These are phyloP conservation scores for Ladona fulva DNA, from an alignment of 1,140 invertebrate genomes.

Conservation along the genomic window DNA sequence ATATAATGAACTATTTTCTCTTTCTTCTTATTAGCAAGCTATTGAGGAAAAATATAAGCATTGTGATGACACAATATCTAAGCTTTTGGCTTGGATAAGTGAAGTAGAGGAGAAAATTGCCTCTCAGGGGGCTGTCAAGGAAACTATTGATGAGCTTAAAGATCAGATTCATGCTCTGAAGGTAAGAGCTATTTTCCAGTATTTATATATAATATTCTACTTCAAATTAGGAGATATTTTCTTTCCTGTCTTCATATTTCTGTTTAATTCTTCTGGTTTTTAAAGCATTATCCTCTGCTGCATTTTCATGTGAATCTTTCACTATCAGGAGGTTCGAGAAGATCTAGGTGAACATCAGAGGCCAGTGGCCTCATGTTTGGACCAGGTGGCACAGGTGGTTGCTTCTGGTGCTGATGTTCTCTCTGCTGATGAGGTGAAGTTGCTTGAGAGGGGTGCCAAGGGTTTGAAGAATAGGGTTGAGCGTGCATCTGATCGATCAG, in stretches of 20 bases:
- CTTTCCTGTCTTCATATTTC: constrained; percentile 11
- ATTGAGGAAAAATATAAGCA: constrained; percentile 88
- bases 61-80: constrained; percentile 73
- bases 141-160: constrained; percentile 76
- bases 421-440: constrained; percentile 74
- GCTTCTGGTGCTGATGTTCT: constrained; percentile 82
- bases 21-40: constrained; percentile 59
- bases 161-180: constrained; percentile 85
- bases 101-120: constrained; percentile 80
- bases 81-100: constrained; percentile 78
- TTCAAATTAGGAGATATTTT: constrained; percentile 10
- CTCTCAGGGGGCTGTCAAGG: constrained; percentile 76
- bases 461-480: constrained; percentile 77
- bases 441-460: constrained; percentile 75
- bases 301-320: constrained; percentile 20
- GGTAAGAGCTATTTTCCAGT: constrained; percentile 40
- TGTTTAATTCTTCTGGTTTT: neutral
- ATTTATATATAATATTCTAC: too few relatives aligned
- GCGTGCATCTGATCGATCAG: constrained; percentile 64
- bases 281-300: neutral
- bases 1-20: neutral
- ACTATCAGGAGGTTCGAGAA: constrained; percentile 72
- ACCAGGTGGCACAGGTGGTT: constrained; percentile 85
- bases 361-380: constrained; percentile 74
- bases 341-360: constrained; percentile 81